Evolutionary conservation across 2,113 vertebrate genomes (phyloP).

Genomic region (Austrofundulus limnaeus): DNA sequence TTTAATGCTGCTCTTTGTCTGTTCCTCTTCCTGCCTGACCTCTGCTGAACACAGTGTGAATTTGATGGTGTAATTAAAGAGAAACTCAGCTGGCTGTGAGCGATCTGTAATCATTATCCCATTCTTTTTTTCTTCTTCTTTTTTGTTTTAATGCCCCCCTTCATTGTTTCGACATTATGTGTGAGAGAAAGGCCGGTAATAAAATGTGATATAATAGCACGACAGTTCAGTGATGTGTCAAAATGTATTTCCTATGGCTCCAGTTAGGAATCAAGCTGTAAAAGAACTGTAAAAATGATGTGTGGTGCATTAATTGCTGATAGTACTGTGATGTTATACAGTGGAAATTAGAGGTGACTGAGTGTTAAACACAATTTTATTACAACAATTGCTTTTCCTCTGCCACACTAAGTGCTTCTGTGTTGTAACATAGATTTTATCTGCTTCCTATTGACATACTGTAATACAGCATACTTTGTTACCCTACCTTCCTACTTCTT

Average conservation of each 20-base stretch:
- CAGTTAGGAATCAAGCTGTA: constrained; percentile 45
- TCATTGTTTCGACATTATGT: constrained; percentile 32
- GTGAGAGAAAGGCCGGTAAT: constrained; percentile 44
- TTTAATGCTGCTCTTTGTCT: constrained; percentile 54
- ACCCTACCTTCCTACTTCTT: constrained; percentile 39
- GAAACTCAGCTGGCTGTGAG: constrained; percentile 26
- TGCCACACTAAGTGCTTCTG: constrained; percentile 44
- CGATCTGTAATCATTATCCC: constrained; percentile 54
- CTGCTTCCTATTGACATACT: constrained; percentile 42
- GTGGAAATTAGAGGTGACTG: constrained; percentile 51
- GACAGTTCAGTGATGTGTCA: constrained; percentile 40
- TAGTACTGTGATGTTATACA: constrained; percentile 48
- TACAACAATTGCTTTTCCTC: constrained; percentile 54
- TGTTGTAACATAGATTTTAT: constrained; percentile 54
- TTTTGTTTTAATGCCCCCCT: constrained; percentile 28
- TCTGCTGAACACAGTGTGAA: constrained; percentile 46
- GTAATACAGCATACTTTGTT: constrained; percentile 43
- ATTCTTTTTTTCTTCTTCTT: constrained; percentile 22
- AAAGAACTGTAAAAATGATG: constrained; percentile 28
- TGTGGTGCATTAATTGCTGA: constrained; percentile 51
- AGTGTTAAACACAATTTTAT: constrained; percentile 59
- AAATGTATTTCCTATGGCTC: constrained; percentile 60
- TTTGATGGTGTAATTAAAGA: constrained; percentile 60
- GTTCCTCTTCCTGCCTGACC: constrained; percentile 51
- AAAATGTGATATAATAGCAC: constrained; percentile 57